phyloP scores from a whole-genome alignment of 2,797 vertebrate species.

The Streptopelia turtur region DNA sequence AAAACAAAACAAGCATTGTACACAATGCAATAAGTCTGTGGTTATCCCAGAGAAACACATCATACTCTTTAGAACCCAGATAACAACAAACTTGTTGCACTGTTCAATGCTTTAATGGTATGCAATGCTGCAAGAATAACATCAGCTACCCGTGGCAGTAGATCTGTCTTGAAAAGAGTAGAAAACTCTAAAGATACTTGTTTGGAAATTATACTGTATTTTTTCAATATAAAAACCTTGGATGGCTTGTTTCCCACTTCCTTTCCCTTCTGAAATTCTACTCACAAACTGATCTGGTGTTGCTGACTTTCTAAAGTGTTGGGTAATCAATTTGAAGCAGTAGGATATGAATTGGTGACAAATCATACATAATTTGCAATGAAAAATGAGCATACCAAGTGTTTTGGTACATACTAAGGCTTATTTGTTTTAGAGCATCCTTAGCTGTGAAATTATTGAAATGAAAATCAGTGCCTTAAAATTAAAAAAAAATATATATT shows the following conservation, averaged over 20 bases:
- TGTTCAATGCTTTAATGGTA: neutral
- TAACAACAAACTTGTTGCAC: neutral
- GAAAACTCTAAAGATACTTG: neutral
- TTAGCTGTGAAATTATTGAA: neutral
- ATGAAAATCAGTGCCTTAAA: neutral
- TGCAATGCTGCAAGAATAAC: neutral
- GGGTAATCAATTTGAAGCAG: neutral
- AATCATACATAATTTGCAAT: neutral
- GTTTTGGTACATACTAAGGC: neutral
- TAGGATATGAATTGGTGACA: neutral
- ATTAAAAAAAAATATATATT: neutral
- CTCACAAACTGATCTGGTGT: neutral
- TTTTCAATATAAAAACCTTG: neutral
- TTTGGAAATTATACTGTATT: neutral
- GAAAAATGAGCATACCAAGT: neutral
- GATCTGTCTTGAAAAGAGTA: neutral
- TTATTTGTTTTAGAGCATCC: neutral
- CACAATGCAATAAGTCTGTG: neutral
- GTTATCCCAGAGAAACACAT: neutral
- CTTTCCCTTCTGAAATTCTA: neutral
- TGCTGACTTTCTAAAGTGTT: neutral
- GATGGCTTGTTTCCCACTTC: neutral
- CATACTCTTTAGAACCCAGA: neutral
- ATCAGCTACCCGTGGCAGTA: neutral
- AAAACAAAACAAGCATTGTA: neutral